Base-by-base conservation (phyloP, 2,888 invertebrate genomes). In the Ophion obscuratus region DNA sequence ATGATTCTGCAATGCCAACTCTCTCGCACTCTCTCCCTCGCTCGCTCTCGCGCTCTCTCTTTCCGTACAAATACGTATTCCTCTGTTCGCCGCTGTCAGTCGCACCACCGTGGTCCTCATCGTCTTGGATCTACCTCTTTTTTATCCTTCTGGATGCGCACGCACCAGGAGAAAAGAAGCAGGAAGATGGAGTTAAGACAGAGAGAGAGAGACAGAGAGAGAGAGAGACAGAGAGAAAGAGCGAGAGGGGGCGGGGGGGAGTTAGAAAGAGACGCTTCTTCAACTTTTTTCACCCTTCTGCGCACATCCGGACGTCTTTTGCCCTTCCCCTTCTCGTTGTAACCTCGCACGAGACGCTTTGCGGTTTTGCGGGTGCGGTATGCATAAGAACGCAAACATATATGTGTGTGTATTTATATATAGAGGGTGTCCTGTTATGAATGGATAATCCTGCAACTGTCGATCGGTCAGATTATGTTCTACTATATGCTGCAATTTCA, bases 1-100 rank as follows among this genome's bases (percentile, higher is more conserved):
- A 71, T 79, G 79, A 85, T 80, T 85, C 75, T 75, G 85, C 85
- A 83, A 78, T 64, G 53, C 83, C 61, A 44, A 70, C 71, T 31
- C 73, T 74, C 70, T 61, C 59, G 27, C 61, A 31, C 31, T 31
- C 31, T 31, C 31, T 31, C 31, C 4, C 31, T 31, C 31, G 2
- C 31, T 27, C 73, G 66, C 62, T 53, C 36, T n/a, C 17, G 40
- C 78, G 47, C 59, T 67, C 67, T 68, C 74, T 66, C 59, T 71
- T 66, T 77, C 44, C 20, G 40, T 47, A 68, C 31, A 24, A 53
- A 62, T 36, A 68, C 40, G 47, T 47, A 53, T 68, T 57, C 24
- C 59, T 74, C 78, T 59, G 31, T 66, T 61, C 27, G 78, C 47
- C 24, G 73, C 70, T 47, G 68, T 61, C 61, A 24, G 64, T 76